phyloP scores from a whole-genome alignment of 2,797 vertebrate genomes.

The Chaunax sp. region DNA sequence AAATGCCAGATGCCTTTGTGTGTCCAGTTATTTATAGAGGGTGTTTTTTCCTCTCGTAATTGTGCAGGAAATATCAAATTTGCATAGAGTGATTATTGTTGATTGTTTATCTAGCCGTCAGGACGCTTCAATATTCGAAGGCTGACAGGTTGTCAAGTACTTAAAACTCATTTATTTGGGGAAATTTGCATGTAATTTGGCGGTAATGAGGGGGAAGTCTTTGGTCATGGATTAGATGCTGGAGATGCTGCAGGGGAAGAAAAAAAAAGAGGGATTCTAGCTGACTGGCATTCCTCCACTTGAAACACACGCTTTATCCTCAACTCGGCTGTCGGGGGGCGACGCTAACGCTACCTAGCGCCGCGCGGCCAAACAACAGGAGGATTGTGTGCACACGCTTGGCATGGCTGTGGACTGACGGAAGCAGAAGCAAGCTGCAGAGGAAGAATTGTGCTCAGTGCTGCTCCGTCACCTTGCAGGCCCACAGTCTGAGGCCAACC shows the following conservation, averaged over 20 bases:
- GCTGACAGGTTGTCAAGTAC: slow-evolving; percentile 99
- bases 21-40: slow-evolving; percentile 94
- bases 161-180: slow-evolving; percentile 99
- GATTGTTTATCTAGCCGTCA: slow-evolving; percentile 99
- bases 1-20: slow-evolving; percentile 98
- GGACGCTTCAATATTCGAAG: slow-evolving; percentile 95
- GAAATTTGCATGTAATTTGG: slow-evolving; percentile 99
- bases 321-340: slow-evolving; percentile 42
- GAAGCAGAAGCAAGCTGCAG: slow-evolving; percentile 37
- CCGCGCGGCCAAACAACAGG: slow-evolving; percentile 53
- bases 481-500: slow-evolving; percentile 25
- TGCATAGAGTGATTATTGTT: slow-evolving; percentile 99
- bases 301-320: slow-evolving; percentile 64
- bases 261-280: slow-evolving; percentile 61
- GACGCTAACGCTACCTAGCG: slow-evolving; percentile 65
- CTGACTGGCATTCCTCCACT: slow-evolving; percentile 80
- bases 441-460: slow-evolving; percentile 29
- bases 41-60: slow-evolving; percentile 86
- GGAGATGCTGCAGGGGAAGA: slow-evolving; percentile 72
- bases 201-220: slow-evolving; percentile 96
- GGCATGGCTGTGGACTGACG: slow-evolving; percentile 49
- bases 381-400: slow-evolving; percentile 57
- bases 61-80: slow-evolving; percentile 99
- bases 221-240: slow-evolving; percentile 92
- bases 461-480: slow-evolving; percentile 45